Conservation (phyloP, 2,797 vertebrate genomes). For the Hippocampus kuda region DNA sequence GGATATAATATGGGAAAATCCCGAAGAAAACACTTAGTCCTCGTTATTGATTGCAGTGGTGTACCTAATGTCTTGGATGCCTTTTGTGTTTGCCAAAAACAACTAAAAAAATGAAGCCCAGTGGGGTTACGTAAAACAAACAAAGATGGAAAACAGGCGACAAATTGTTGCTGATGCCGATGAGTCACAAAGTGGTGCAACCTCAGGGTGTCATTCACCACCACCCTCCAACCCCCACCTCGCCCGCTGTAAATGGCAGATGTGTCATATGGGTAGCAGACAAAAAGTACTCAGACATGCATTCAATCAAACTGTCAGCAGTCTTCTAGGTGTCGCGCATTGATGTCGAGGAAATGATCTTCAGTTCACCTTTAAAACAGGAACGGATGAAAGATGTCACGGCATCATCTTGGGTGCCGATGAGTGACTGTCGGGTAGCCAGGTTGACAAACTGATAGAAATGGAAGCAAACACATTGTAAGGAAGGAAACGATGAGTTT, state of each 20-base stretch:
- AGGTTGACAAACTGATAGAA: not conserved
- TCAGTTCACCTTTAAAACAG: not conserved
- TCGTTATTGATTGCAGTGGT: not conserved
- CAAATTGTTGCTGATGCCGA: not conserved
- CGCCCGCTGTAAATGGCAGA: not conserved
- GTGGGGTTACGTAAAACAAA: constrained; percentile 1
- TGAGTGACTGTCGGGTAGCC: not conserved
- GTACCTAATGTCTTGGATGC: not conserved
- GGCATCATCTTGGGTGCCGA: not conserved
- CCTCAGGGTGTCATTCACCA: constrained; percentile 5
- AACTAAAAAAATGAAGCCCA: not conserved
- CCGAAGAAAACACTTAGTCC: too few species aligned
- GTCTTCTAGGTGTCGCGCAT: not conserved
- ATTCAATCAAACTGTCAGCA: constrained; percentile 58
- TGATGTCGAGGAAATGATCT: not conserved
- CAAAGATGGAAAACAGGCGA: not conserved
- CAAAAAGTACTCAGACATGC: constrained; percentile 53
- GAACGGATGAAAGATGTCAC: not conserved
- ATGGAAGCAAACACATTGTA: not conserved
- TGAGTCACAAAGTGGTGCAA: constrained; percentile 3
- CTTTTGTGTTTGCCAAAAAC: not conserved
- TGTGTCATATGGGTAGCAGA: not conserved
- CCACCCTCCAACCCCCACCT: not conserved
- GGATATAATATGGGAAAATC: too few species aligned
- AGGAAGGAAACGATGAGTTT: not conserved